Evolutionary conservation across 2,797 vertebrate genomes (phyloP), one percentile per base, ranked within the genome.

Genomic region (Pipistrellus kuhlii): DNA sequence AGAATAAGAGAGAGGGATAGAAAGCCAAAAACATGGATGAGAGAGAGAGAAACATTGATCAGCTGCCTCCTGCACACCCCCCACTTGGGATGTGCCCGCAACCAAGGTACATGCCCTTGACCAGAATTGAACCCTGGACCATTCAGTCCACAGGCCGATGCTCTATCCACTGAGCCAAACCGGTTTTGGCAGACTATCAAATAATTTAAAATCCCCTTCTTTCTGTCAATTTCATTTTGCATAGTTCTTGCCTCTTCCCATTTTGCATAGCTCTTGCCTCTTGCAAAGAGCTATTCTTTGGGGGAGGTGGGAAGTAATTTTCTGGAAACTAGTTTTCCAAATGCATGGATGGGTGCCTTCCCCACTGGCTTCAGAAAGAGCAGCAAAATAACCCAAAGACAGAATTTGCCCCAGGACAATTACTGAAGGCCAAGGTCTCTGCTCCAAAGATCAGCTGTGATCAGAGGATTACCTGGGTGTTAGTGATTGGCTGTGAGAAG

Each of bases 361-460:
- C 8, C 38, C 71, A 44, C 23, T 57, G 73, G 59, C n/a, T 94
- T 94, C 80, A 64, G 20, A 14, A 73, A 93, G 3, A 95, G 30
- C 76, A 88, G 2, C 72, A 85, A 62, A 35, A 38, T 73, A 48
- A 90, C 59, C 59, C 69, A 94, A 90, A 85, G 64, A 64, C 55
- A 72, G 76, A 93, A 87, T 77, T 78, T 85, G 77, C 35, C 76
- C 73, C 62, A 23, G 10, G n/a, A 66, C 27, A n/a, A 44, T 32
- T 88, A 25, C 5, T 77, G 57, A 30, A n/a, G 66, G 59, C 88
- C 87, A 95, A 44, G 35, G 53, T 86, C 69, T 85, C 32, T 48
- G 78, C 44, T 78, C 85, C 69, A 12, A 82, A 92, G 23, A 93
- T 85, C 57, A 69, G 27, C 53, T 53, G 55, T 69, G 90, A 71